These are phyloP conservation scores for Andrena chrysosceles DNA, from an alignment of 2,888 invertebrate genomes.

Conservation along the genomic window DNA sequence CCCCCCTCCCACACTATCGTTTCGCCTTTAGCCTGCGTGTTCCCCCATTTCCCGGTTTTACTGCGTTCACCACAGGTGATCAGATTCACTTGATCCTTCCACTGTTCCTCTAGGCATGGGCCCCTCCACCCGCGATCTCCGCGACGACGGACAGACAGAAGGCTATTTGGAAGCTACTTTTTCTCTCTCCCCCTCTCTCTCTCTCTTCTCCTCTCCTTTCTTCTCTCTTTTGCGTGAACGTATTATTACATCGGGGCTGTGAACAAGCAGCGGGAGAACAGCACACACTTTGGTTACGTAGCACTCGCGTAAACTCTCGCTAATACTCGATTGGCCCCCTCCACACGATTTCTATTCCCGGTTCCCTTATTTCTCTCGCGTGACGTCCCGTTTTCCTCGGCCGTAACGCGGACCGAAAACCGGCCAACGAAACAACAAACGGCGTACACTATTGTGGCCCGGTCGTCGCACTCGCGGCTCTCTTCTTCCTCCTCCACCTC, in stretches of 20 bases:
- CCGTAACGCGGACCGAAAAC: slow-evolving; percentile 56
- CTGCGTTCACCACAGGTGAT: slow-evolving; percentile 53
- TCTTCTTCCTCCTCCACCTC: slow-evolving; percentile 62
- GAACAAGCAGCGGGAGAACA: slow-evolving; percentile 20
- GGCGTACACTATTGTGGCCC: slow-evolving; percentile 71
- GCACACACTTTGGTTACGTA: slow-evolving; percentile 52
- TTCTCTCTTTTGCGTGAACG: slow-evolving; percentile 12
- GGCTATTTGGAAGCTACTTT: slow-evolving; percentile 36
- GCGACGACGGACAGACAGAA: slow-evolving; percentile 35
- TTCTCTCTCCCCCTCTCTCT: neutral
- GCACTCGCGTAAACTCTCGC: slow-evolving; percentile 47
- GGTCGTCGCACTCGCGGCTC: slow-evolving; percentile 73
- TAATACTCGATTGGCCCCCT: neutral
- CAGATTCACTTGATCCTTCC: slow-evolving; percentile 47
- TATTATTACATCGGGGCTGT: slow-evolving; percentile 45
- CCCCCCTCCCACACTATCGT: slow-evolving; percentile 1
- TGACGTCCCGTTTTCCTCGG: slow-evolving; percentile 1
- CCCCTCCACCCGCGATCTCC: slow-evolving; percentile 56
- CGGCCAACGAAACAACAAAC: slow-evolving; percentile 73
- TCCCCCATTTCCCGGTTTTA: slow-evolving; percentile 32
- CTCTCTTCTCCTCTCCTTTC: neutral
- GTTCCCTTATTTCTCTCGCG: neutral
- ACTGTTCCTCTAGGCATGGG: slow-evolving; percentile 52
- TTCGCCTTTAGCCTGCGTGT: slow-evolving; percentile 13
- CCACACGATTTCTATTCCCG: neutral